These are phyloP conservation scores for Sarcophaga variegata DNA, from an alignment of 2,888 invertebrate species.

Conservation along the genomic window DNA sequence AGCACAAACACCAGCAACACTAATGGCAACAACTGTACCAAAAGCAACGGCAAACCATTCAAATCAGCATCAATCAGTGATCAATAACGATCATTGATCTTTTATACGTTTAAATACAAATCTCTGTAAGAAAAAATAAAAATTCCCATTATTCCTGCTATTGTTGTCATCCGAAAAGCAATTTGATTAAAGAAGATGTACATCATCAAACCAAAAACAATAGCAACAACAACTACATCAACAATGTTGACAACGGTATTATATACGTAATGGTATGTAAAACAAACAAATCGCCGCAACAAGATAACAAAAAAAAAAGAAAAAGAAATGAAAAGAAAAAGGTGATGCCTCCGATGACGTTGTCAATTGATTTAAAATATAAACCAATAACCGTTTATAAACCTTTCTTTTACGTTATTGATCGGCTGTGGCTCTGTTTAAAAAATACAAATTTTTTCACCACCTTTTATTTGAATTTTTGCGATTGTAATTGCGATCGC, in stretches of 20 bases:
- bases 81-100: conserved; percentile 69
- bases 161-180: conserved; percentile 35
- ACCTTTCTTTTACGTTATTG: conserved; percentile 44
- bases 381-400: conserved; percentile 69
- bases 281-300: conserved; percentile 7
- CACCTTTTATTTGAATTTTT: conserved; percentile 26
- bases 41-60: conserved; percentile 10
- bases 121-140: neutral
- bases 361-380: conserved; percentile 67
- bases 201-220: conserved; percentile 40
- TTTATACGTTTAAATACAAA: neutral
- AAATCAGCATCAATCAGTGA: conserved; percentile 57
- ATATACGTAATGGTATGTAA: conserved; percentile 33
- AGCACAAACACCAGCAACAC: conserved; percentile 6
- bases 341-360: conserved; percentile 56
- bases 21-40: conserved; percentile 7
- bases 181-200: conserved; percentile 50
- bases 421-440: neutral
- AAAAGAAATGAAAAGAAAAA: conserved; percentile 17
- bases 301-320: conserved; percentile 1
- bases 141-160: conserved; percentile 4
- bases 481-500: neutral
- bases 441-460: conserved; percentile 15
- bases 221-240: conserved; percentile 33
- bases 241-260: conserved; percentile 11